Base-by-base conservation (phyloP, 2,797 vertebrate species). In the Picus viridis region DNA sequence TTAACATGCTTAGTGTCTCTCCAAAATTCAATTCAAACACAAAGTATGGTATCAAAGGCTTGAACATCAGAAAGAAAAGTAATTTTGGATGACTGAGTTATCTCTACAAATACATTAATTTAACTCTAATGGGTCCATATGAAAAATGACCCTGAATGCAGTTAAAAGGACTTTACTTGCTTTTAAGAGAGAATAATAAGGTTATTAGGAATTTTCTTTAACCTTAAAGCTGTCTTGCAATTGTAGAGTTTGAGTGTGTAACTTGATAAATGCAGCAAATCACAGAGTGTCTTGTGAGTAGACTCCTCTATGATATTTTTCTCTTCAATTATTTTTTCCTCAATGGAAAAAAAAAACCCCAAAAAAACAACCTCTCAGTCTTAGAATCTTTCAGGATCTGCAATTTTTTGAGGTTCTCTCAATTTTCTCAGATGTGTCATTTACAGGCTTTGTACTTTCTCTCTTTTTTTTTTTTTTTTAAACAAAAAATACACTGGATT, bases 31-130 rank as follows among this genome's bases (percentile, higher is more conserved):
- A 98, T 97, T 97, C 97, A 96, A 96, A 97, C 96, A 97, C 97
- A 97, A 98, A 98, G 97, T 96, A 88, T 56, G 90, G 96, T 97
- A 97, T 98, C 97, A 98, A 97, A 98, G 97, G 93, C 97, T 97
- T 97, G 94, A 96, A 97, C 90, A 96, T 95, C 86, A 98, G 97
- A 98, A 95, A 97, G 96, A 97, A 97, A 97, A 97, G 93, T 97
- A 86, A 98, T 98, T 97, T 97, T 86, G 94, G 93, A 96, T 96
- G 97, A 97, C 92, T 96, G 94, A 97, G 96, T 95, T 97, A 85
- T 97, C 98, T 97, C 96, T 92, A 96, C 93, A 97, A 97, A 97
- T 97, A 97, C 91, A 94, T 97, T 96, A 96, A 97, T 96, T 95
- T 96, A 96, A 95, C 92, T 93, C 91, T 97, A 98, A 97, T 97